Conservation (phyloP, 2,113 vertebrate species). For the Laterallus jamaicensis region DNA sequence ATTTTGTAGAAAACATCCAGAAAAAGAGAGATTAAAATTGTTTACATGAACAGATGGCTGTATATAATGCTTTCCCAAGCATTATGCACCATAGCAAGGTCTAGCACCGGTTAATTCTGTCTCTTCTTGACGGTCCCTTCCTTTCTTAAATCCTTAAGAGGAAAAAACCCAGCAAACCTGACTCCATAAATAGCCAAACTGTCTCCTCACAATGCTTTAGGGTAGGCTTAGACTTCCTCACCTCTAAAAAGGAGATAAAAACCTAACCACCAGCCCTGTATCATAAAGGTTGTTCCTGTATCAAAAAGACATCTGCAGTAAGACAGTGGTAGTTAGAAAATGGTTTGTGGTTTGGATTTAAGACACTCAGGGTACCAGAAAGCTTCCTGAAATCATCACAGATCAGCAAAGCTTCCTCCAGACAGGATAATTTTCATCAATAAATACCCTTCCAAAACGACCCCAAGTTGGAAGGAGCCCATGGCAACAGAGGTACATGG, state of each 20-base stretch:
- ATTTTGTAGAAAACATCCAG: background rate
- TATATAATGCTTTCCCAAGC: background rate
- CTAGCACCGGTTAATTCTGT: background rate
- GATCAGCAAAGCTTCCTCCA: conserved; percentile 4
- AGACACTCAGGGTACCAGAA: background rate
- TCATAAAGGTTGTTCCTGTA: background rate
- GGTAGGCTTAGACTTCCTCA: background rate
- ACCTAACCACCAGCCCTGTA: background rate
- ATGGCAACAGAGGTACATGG: background rate
- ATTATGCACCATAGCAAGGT: background rate
- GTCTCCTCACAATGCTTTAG: background rate
- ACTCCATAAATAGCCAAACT: background rate
- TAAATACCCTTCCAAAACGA: background rate
- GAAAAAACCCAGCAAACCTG: background rate
- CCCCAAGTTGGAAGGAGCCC: background rate
- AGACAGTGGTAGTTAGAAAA: background rate
- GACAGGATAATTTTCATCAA: background rate
- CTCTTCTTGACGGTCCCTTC: background rate
- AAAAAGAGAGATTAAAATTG: background rate
- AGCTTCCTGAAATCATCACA: conserved; percentile 43
- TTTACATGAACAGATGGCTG: background rate
- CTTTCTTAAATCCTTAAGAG: background rate
- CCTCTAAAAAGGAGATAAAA: background rate
- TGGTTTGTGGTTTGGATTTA: conserved; percentile 42
- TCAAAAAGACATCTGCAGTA: conserved; percentile 21